These are phyloP conservation scores for Neomorphus geoffroyi DNA, from an alignment of 2,797 vertebrate genomes.

Conservation along the genomic window DNA sequence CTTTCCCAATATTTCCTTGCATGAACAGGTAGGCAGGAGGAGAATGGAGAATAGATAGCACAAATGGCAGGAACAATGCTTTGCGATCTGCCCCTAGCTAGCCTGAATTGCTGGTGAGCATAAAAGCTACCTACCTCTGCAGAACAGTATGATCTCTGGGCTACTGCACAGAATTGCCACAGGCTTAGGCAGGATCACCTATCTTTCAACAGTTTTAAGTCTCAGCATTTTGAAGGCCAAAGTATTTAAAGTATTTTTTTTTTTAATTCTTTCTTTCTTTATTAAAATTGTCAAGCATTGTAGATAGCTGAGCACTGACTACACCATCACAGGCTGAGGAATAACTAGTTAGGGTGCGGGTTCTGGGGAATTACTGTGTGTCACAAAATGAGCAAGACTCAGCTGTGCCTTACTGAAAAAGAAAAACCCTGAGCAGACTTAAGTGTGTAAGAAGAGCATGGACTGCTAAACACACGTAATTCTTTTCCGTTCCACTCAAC, in stretches of 20 bases:
- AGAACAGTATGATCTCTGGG: background rate
- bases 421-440: background rate
- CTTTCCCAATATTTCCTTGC: background rate
- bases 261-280: background rate
- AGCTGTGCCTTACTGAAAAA: background rate
- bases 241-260: background rate
- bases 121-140: background rate
- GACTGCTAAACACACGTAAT: background rate
- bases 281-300: background rate
- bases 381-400: background rate
- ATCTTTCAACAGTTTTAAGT: background rate
- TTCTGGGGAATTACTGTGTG: background rate
- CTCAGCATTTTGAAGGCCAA: background rate
- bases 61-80: background rate
- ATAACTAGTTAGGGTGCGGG: background rate
- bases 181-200: background rate
- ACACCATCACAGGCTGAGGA: background rate
- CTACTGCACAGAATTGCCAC: background rate
- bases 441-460: background rate
- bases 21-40: background rate
- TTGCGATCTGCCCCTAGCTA: background rate
- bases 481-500: background rate
- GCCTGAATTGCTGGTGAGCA: background rate
- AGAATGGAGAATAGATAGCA: background rate
- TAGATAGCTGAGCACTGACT: background rate